These are phyloP conservation scores for Branchipolynoe longqiensis DNA, from an alignment of 2,888 invertebrate species.

Conservation along the genomic window DNA sequence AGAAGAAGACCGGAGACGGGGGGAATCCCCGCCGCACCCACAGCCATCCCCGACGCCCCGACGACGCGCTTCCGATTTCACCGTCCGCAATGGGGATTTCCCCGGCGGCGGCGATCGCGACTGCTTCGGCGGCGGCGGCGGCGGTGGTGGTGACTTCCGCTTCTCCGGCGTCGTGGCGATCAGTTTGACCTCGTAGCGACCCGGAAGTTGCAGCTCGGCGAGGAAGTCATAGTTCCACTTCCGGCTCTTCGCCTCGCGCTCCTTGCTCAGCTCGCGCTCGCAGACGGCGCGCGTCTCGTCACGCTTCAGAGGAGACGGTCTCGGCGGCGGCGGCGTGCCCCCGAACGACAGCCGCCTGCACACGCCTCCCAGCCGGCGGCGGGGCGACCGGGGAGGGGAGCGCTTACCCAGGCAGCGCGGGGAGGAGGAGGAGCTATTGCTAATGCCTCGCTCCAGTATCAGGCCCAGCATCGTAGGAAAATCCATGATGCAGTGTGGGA, in stretches of 20 bases:
- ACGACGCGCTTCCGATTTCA: background rate
- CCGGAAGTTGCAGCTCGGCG: background rate
- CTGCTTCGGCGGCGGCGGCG: background rate
- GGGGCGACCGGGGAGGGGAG: conserved; percentile 9
- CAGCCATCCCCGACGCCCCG: background rate
- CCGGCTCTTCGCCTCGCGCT: background rate
- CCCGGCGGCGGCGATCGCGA: background rate
- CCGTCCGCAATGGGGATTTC: conserved; percentile 10
- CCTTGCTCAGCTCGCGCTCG: background rate
- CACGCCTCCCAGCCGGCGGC: background rate
- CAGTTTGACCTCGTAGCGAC: background rate
- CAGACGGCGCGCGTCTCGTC: background rate
- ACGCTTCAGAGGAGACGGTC: no score
- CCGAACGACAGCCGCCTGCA: conserved; percentile 22
- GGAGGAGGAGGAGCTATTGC: no score
- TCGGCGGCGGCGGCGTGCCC: background rate
- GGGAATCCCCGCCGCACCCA: no score
- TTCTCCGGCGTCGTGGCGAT: background rate
- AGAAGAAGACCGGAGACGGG: no score
- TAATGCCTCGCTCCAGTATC: no score
- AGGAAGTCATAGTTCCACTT: conserved; percentile 28
- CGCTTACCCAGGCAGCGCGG: background rate
- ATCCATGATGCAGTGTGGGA: no score
- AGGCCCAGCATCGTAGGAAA: no score
- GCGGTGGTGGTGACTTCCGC: background rate